Base-by-base conservation (phyloP, 2,113 vertebrate species). In the Aphelocoma coerulescens region DNA sequence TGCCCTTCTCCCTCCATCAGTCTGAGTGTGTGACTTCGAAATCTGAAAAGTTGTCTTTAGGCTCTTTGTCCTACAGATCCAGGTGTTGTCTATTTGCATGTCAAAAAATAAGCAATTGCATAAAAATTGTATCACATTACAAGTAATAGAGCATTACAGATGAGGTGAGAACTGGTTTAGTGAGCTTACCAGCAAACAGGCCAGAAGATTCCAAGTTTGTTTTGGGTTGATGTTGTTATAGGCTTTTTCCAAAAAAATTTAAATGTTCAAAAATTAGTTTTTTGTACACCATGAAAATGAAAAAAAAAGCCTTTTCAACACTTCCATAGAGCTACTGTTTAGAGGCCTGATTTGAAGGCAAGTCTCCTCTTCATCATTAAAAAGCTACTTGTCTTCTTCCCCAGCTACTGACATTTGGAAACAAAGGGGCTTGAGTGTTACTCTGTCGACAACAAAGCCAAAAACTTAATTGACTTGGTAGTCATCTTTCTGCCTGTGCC, bases 301-400 rank as follows among this genome's bases (percentile, higher is more conserved):
- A 94, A 93, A 72, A 72, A 57, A 88, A 91, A 89, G 37, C 18
- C 27, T 89, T 94, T 82, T 87, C 76, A 93, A 30, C 27, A 39
- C 39, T 85, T 87, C n/a, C 43, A 59, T 0, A 33, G 16, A 44
- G 57, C 61, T 82, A 68, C 48, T 61, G 10, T 68, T 78, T 72
- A 78, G 52, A 76, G 32, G 48, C 69, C 33, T 74, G 51, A 58
- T 81, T 85, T 85, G 58, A 81, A 44, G 73, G 30, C 48, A 73
- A 66, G 44, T 67, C 37, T 91, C 39, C 43, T 75, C 86, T 91
- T 91, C 28, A 51, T 81, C 0, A 0, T 66, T 20, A 65, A 28
- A 95, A 81, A 66, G 67, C 75, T 41, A 48, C 35, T 73, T 88
- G 27, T 58, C 67, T 68, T 79, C 54, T 73, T 85, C 66, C 48